Evolutionary conservation across 2,797 vertebrate genomes (phyloP).

Genomic region (Prionace glauca): DNA sequence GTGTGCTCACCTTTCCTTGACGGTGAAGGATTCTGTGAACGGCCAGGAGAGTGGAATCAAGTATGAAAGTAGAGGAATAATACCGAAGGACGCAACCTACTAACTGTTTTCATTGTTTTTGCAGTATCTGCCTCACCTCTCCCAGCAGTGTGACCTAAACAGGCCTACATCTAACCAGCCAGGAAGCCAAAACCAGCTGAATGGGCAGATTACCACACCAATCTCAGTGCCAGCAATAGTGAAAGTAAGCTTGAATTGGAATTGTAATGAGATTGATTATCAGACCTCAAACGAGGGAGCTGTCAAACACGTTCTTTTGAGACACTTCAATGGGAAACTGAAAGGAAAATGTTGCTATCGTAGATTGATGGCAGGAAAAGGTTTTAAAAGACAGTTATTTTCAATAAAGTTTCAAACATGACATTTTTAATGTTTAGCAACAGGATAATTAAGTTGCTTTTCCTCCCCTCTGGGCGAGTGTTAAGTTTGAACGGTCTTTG

Average conservation of each 20-base stretch:
- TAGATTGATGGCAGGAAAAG: background rate
- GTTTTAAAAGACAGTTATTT: background rate
- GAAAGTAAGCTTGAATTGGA: constrained; percentile 64
- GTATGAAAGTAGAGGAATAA: background rate
- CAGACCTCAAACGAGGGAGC: background rate
- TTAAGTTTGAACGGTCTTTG: background rate
- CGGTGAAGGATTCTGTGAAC: background rate
- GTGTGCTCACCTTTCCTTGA: background rate
- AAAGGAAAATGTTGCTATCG: background rate
- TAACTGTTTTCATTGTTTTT: constrained; percentile 39
- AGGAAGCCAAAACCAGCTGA: constrained; percentile 60
- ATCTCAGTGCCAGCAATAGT: constrained; percentile 64
- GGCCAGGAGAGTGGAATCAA: background rate
- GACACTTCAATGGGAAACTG: background rate
- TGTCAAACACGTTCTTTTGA: background rate
- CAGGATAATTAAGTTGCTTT: background rate
- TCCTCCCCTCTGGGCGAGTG: too few species aligned
- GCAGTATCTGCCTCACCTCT: constrained; percentile 57
- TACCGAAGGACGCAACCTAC: background rate
- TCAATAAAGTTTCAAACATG: background rate
- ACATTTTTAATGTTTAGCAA: background rate
- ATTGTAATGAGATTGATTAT: background rate
- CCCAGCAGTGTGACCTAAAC: constrained; percentile 54
- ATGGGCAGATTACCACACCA: constrained; percentile 56
- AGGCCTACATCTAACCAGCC: constrained; percentile 53